Evolutionary conservation across 2,888 invertebrate species (phyloP).

Genomic region (Meghimatium bilineatum): DNA sequence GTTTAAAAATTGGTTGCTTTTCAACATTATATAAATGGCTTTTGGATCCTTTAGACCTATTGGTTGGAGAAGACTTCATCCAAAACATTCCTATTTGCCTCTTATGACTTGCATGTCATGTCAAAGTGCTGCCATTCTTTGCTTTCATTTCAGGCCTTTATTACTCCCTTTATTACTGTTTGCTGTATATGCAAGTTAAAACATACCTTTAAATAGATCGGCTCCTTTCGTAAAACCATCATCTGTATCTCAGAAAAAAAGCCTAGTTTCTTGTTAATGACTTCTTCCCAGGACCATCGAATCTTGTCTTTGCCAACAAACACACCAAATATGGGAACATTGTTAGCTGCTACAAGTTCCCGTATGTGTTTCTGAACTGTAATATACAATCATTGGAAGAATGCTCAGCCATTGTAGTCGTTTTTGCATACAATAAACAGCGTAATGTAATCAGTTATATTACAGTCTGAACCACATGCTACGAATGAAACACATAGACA

Average conservation of each 20-base stretch:
- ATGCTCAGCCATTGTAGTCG: conserved; percentile 16
- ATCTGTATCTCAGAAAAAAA: conserved; percentile 67
- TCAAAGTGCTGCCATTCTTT: too few species aligned
- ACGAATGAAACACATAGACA: too few species aligned
- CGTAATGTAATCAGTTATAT: too few species aligned
- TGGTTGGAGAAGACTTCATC: too few species aligned
- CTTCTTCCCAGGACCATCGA: conserved; percentile 68
- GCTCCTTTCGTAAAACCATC: conserved; percentile 60
- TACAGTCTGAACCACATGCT: too few species aligned
- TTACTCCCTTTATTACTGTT: too few species aligned
- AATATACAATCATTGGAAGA: not conserved
- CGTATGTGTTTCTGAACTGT: conserved; percentile 70
- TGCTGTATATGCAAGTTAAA: not conserved
- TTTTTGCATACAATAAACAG: conserved; percentile 69
- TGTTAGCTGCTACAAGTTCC: conserved; percentile 61
- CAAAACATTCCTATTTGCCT: too few species aligned
- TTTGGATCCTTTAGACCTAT: too few species aligned
- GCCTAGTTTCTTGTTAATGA: conserved; percentile 63
- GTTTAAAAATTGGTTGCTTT: too few species aligned
- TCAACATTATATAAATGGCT: too few species aligned
- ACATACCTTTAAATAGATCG: conserved; percentile 68
- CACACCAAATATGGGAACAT: conserved; percentile 67
- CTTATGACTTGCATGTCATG: too few species aligned
- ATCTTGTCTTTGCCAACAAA: conserved; percentile 65
- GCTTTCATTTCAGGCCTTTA: too few species aligned